phyloP scores from a whole-genome alignment of 2,113 vertebrate genomes.

The Sebastes schlegelii region DNA sequence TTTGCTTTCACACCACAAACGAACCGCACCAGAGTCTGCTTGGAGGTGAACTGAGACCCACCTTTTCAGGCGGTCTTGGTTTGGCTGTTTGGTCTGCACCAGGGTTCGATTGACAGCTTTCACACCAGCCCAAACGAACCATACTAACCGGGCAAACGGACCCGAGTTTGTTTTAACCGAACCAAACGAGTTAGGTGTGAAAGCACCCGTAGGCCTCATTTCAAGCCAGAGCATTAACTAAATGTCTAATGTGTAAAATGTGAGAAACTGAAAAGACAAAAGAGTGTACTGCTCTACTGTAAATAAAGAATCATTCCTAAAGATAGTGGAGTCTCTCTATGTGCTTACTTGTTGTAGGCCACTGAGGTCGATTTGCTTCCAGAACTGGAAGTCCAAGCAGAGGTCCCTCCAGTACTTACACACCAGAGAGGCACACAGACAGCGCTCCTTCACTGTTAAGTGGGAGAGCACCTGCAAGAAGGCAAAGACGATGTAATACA shows the following conservation, averaged over 20 bases:
- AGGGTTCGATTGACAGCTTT: too few relatives aligned
- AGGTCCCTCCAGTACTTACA: slow-evolving; percentile 99
- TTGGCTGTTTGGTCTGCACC: too few relatives aligned
- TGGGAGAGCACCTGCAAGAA: slow-evolving; percentile 93
- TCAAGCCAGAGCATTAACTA: neutral
- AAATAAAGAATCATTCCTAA: neutral
- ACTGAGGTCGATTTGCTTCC: slow-evolving; percentile 98
- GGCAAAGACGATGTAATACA: neutral
- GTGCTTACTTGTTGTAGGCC: slow-evolving; percentile 93
- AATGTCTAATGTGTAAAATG: neutral
- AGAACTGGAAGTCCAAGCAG: slow-evolving; percentile 99
- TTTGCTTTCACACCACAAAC: too few relatives aligned
- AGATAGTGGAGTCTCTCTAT: neutral
- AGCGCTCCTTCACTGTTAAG: slow-evolving; percentile 95
- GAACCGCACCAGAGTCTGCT: too few relatives aligned
- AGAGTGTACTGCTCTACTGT: neutral
- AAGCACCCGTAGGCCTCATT: neutral
- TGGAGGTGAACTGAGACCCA: too few relatives aligned
- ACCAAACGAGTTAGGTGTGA: too few relatives aligned
- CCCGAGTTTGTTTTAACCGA: too few relatives aligned
- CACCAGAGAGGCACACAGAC: slow-evolving; percentile 95
- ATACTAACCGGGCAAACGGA: too few relatives aligned
- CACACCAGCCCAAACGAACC: too few relatives aligned
- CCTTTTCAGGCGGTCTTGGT: too few relatives aligned
- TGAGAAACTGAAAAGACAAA: neutral